Conservation (phyloP, 1,140 invertebrate genomes). For the Melipona quadrifasciata region DNA sequence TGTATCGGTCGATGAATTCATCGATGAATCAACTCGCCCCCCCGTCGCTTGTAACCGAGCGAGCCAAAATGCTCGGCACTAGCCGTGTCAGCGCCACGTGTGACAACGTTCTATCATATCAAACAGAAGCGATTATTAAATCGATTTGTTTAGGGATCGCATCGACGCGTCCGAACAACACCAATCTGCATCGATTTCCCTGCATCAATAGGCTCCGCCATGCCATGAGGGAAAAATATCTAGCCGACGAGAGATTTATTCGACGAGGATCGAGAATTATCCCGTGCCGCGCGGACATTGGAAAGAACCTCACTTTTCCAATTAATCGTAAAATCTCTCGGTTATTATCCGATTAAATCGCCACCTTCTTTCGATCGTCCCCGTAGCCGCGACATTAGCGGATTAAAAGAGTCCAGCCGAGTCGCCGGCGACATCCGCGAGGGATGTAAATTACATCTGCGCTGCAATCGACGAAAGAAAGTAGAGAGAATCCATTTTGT, state of each 20-base stretch:
- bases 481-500: background rate
- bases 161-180: conserved; percentile 1
- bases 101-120: conserved; percentile 42
- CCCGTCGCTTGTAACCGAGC: conserved; percentile 15
- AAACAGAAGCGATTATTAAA: conserved; percentile 32
- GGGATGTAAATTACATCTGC: background rate
- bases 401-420: background rate
- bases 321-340: too few species aligned
- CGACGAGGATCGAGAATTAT: too few species aligned
- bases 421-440: background rate
- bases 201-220: background rate
- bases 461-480: background rate
- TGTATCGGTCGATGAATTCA: conserved; percentile 31
- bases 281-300: too few species aligned
- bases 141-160: conserved; percentile 24
- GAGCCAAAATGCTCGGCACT: background rate
- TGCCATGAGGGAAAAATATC: too few species aligned
- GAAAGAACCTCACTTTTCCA: too few species aligned
- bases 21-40: conserved; percentile 1
- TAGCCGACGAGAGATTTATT: background rate
- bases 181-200: conserved; percentile 13
- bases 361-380: background rate
- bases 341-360: background rate
- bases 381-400: background rate
- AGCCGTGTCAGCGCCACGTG: conserved; percentile 27